Conservation (phyloP, 2,888 invertebrate genomes). For the Leptinotarsa juncta region DNA sequence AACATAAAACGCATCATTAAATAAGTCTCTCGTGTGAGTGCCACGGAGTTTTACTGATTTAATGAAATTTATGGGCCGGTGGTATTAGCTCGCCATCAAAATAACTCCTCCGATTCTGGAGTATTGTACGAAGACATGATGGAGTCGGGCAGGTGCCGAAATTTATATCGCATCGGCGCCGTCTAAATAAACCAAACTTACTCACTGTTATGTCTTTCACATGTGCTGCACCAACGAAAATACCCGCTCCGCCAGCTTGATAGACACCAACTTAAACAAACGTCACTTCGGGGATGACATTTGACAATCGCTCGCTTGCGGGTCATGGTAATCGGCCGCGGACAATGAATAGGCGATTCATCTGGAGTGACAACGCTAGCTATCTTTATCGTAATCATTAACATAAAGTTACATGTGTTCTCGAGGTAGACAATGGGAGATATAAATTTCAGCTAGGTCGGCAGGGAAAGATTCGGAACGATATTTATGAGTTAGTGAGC, state of each 20-base stretch:
- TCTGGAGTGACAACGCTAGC: constrained; percentile 42
- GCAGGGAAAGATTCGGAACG: constrained; percentile 29
- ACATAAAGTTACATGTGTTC: constrained; percentile 44
- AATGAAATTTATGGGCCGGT: constrained; percentile 61
- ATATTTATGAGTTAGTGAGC: constrained; percentile 37
- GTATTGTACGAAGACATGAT: constrained; percentile 52
- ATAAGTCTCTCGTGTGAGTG: constrained; percentile 65
- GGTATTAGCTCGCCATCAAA: constrained; percentile 55
- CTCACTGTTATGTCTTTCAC: constrained; percentile 26
- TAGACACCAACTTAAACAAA: constrained; percentile 46
- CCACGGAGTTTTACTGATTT: constrained; percentile 64
- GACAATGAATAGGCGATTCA: constrained; percentile 45
- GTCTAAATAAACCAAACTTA: constrained; percentile 42
- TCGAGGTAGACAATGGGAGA: constrained; percentile 41
- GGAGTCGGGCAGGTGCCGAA: constrained; percentile 56
- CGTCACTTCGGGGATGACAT: constrained; percentile 41
- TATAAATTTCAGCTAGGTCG: constrained; percentile 40
- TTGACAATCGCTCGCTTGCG: constrained; percentile 47
- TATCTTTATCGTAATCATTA: constrained; percentile 45
- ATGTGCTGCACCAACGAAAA: constrained; percentile 31
- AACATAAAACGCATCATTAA: constrained; percentile 67
- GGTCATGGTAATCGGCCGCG: constrained; percentile 43
- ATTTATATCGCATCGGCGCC: constrained; percentile 51
- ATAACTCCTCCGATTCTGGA: constrained; percentile 46
- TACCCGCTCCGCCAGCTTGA: constrained; percentile 37